Conservation (phyloP, 2,797 vertebrate genomes). For the Neopelma chrysocephalum region DNA sequence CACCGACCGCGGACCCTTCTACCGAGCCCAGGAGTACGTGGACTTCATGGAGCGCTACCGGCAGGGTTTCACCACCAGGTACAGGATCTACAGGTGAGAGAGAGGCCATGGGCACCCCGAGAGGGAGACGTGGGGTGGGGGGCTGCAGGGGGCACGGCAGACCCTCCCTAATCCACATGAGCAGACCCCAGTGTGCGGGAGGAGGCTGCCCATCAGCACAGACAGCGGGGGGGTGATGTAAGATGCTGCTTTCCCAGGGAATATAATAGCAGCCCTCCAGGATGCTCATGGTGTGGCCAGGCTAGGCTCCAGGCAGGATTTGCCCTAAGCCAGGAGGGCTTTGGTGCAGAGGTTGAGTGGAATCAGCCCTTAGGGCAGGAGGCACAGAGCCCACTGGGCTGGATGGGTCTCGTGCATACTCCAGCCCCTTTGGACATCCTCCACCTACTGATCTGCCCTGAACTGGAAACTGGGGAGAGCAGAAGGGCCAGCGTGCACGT, state of each 20-base stretch:
- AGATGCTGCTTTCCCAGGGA: not conserved
- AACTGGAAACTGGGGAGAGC: not conserved
- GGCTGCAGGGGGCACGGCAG: accelerated
- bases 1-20: constrained; percentile 94
- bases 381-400: not conserved
- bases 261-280: accelerated
- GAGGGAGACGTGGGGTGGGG: too few species aligned
- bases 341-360: not conserved
- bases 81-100: constrained; percentile 96
- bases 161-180: not conserved
- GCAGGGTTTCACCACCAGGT: constrained; percentile 96
- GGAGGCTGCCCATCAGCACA: not conserved
- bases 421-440: not conserved
- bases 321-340: not conserved
- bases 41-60: constrained; percentile 95
- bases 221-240: not conserved
- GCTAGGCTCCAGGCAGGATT: not conserved
- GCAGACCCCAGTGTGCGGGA: accelerated
- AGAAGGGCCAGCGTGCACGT: not conserved
- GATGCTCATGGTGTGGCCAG: too few species aligned
- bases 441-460: accelerated
- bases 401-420: not conserved
- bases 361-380: not conserved
- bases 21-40: constrained; percentile 91
- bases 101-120: not conserved